Conservation (phyloP, 2,797 vertebrate genomes). For the Sparus aurata region DNA sequence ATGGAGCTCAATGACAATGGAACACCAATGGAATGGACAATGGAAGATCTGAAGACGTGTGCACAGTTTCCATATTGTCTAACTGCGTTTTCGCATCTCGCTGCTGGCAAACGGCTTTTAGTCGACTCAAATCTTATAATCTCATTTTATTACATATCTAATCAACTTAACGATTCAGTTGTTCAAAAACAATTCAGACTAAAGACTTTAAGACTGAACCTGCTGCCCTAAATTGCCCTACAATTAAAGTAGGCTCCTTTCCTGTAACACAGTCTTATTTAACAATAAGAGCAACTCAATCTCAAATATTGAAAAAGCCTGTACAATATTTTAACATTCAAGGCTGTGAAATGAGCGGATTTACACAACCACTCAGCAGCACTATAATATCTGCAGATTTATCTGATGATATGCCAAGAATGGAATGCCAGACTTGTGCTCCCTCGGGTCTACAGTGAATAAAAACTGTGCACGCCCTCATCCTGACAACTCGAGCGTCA, state of each 20-base stretch:
- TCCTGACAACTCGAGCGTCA: conserved; percentile 19
- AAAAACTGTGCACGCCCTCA: conserved; percentile 1
- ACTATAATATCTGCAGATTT: conserved; percentile 22
- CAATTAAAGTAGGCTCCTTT: neutral
- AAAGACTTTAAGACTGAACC: too few relatives aligned
- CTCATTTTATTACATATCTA: too few relatives aligned
- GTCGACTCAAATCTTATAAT: too few relatives aligned
- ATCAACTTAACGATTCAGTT: too few relatives aligned
- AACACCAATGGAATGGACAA: too few relatives aligned
- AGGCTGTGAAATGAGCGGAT: neutral
- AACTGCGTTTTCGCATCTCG: too few relatives aligned
- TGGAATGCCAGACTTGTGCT: neutral
- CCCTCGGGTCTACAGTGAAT: conserved; percentile 14
- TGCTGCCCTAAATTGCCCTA: too few relatives aligned
- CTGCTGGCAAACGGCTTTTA: too few relatives aligned
- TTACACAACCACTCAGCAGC: conserved; percentile 24
- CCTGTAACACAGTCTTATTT: neutral
- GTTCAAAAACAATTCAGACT: too few relatives aligned
- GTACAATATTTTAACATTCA: neutral
- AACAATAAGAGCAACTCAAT: conserved; percentile 3
- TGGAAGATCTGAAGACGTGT: too few relatives aligned
- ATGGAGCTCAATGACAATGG: too few relatives aligned
- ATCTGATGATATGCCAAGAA: neutral
- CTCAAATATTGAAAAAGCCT: neutral
- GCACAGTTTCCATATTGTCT: too few relatives aligned